Percentiles rank a stretch among this genome's conserved stretches.
Evolutionary conservation across 2,888 invertebrate genomes (phyloP).

Genomic region (Philopedon plagiatum): DNA sequence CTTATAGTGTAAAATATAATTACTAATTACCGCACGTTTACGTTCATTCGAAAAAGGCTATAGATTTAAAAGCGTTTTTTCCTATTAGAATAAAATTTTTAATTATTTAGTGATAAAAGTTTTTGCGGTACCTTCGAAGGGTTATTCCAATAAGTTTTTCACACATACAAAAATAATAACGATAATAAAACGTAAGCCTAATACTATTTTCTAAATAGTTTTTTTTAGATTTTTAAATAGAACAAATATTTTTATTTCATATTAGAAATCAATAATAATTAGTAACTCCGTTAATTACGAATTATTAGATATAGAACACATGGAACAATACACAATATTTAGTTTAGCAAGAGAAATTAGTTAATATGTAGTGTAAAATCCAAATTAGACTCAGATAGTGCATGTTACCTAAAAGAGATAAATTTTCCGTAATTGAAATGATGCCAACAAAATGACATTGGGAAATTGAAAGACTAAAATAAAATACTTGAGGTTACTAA

Average conservation of each 20-base stretch:
- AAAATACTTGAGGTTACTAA: conserved; percentile 24
- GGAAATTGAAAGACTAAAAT: conserved; percentile 2
- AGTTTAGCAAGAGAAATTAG: not conserved
- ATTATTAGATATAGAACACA: not conserved
- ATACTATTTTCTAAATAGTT: not conserved
- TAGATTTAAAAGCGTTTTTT: conserved; percentile 23
- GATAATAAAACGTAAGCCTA: conserved; percentile 27
- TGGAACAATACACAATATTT: not conserved
- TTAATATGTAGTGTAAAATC: not conserved
- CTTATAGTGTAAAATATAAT: conserved; percentile 8
- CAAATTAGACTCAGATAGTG: conserved; percentile 14
- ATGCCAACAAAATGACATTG: conserved; percentile 22
- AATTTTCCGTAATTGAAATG: conserved; percentile 9
- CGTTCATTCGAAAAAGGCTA: not conserved
- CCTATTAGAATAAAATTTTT: conserved; percentile 22
- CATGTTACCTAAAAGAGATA: conserved; percentile 34
- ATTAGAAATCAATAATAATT: conserved; percentile 3
- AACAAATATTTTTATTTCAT: conserved; percentile 1
- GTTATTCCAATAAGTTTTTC: conserved; percentile 23
- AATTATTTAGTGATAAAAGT: conserved; percentile 18
- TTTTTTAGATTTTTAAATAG: conserved; percentile 1
- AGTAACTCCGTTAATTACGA: not conserved
- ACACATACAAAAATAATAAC: conserved; percentile 13
- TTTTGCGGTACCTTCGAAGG: not conserved
- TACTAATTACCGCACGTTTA: no score